These are phyloP conservation scores for Rhynchomys soricoides DNA, from an alignment of 2,113 vertebrate species.

Conservation along the genomic window DNA sequence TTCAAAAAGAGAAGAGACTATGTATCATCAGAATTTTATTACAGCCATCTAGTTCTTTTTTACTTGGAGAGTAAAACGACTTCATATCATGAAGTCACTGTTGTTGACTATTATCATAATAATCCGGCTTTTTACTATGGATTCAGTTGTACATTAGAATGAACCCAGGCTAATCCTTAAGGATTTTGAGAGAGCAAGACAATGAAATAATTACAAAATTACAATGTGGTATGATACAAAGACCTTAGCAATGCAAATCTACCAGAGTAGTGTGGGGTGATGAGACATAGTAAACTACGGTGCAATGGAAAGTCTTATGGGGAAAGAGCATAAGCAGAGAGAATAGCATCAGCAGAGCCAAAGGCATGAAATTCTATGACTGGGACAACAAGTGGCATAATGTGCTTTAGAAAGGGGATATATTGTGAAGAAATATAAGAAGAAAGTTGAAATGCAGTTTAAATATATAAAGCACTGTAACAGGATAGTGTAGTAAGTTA, in stretches of 20 bases:
- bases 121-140: neutral
- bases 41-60: neutral
- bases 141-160: neutral
- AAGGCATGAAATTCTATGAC: neutral
- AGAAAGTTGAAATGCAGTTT: neutral
- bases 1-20: neutral
- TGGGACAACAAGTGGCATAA: neutral
- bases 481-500: neutral
- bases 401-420: neutral
- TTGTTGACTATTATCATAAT: neutral
- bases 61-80: neutral
- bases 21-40: constrained; percentile 17
- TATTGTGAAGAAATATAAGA: neutral
- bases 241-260: neutral
- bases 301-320: neutral
- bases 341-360: neutral
- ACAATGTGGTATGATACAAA: neutral
- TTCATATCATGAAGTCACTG: neutral
- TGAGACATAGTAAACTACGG: neutral
- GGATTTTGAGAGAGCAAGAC: neutral
- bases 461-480: neutral
- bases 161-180: neutral
- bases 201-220: neutral
- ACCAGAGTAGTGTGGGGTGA: neutral
- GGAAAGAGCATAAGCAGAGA: neutral